Conservation (phyloP, 2,113 vertebrate genomes). For the Casuarius casuarius region DNA sequence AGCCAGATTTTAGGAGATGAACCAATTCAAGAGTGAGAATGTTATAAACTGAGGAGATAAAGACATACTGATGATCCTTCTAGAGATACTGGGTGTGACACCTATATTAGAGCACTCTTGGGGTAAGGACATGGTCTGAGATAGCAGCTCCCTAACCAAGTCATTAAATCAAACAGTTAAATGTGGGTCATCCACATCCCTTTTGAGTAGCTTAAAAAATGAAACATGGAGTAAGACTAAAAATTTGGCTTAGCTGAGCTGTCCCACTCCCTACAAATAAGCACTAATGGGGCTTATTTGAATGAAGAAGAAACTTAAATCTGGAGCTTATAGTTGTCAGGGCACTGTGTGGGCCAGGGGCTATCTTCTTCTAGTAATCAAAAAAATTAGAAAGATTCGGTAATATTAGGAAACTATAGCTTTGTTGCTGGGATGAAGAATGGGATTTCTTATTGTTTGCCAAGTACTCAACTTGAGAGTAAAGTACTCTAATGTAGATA, state of each 20-base stretch:
- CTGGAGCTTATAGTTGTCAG: neutral
- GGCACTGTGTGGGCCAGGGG: rapidly evolving
- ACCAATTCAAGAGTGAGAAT: neutral
- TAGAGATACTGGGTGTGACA: neutral
- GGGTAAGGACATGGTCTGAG: neutral
- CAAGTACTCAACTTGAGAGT: neutral
- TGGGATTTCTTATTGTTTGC: neutral
- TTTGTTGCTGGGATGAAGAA: neutral
- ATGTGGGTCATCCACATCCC: neutral
- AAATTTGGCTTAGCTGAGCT: neutral
- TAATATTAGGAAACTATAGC: neutral
- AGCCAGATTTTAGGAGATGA: neutral
- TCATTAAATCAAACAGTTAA: neutral
- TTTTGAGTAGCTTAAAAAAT: neutral
- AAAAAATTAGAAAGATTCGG: neutral
- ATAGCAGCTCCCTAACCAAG: neutral
- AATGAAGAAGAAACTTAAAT: neutral
- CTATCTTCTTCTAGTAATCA: neutral
- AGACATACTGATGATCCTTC: neutral
- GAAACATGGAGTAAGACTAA: neutral
- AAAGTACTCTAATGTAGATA: neutral
- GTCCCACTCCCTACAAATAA: neutral
- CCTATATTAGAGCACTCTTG: neutral
- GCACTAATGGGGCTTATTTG: neutral
- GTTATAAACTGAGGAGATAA: neutral